These are phyloP conservation scores for Plodia interpunctella DNA, from an alignment of 1,140 invertebrate species.

Conservation along the genomic window DNA sequence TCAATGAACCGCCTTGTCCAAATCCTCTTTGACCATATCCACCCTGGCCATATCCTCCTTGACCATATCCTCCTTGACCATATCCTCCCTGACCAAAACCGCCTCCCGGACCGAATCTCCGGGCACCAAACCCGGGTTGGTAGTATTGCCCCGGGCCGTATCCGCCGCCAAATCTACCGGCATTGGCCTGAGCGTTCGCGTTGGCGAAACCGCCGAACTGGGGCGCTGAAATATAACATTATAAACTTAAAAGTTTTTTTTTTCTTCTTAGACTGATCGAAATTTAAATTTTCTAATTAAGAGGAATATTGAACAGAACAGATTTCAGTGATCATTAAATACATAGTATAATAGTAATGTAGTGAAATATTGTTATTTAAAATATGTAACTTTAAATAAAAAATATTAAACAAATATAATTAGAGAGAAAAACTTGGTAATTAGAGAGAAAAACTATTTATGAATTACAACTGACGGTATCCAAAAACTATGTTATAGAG, in stretches of 20 bases:
- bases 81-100: constrained; percentile 11
- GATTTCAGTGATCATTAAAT: too few species aligned
- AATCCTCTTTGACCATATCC: constrained; percentile 20
- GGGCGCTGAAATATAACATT: constrained; percentile 23
- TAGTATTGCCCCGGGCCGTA: background rate
- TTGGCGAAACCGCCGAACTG: constrained; percentile 33
- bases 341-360: too few species aligned
- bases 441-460: too few species aligned
- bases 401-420: too few species aligned
- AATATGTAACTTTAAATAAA: too few species aligned
- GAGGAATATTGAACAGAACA: too few species aligned
- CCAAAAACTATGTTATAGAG: too few species aligned
- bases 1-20: constrained; percentile 24
- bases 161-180: constrained; percentile 22
- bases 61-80: constrained; percentile 6
- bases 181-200: constrained; percentile 25
- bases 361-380: too few species aligned
- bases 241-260: background rate
- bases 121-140: background rate
- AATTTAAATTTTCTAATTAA: too few species aligned
- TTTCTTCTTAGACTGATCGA: too few species aligned
- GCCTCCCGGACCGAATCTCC: constrained; percentile 15
- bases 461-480: too few species aligned
- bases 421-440: too few species aligned
- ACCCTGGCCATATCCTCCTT: constrained; percentile 2